Percentiles rank a stretch among this genome's conserved stretches.
Evolutionary conservation across 1,140 invertebrate genomes (phyloP).

Genomic region (Papilio polytes): DNA sequence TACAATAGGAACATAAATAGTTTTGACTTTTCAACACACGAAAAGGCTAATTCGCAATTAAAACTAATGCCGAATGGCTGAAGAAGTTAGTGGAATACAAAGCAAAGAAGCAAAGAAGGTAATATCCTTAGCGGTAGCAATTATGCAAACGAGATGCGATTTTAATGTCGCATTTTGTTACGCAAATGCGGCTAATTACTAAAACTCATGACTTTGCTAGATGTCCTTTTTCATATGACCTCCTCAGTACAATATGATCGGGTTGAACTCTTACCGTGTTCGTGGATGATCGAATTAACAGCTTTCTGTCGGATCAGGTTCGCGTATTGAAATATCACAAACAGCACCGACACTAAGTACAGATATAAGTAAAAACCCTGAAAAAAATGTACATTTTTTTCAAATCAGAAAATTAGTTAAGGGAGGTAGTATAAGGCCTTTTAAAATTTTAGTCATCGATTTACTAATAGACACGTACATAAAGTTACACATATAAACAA

Average conservation of each 20-base stretch:
- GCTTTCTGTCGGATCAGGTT: slow-evolving; percentile 83
- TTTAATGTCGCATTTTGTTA: slow-evolving; percentile 82
- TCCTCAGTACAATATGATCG: slow-evolving; percentile 37
- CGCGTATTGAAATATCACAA: slow-evolving; percentile 92
- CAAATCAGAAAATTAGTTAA: background rate
- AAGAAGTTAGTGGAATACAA: slow-evolving; percentile 73
- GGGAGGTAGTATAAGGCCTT: background rate
- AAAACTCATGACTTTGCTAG: slow-evolving; percentile 49
- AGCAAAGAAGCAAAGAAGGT: slow-evolving; percentile 76
- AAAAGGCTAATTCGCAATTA: slow-evolving; percentile 50
- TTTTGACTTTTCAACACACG: slow-evolving; percentile 41
- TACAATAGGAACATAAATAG: slow-evolving; percentile 55
- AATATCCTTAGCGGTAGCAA: slow-evolving; percentile 71
- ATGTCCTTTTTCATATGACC: slow-evolving; percentile 53
- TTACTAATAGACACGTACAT: too few relatives aligned
- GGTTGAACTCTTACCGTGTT: slow-evolving; percentile 65
- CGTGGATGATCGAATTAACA: slow-evolving; percentile 72
- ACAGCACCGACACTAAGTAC: slow-evolving; percentile 90
- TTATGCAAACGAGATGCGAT: slow-evolving; percentile 82
- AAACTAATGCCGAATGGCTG: slow-evolving; percentile 69
- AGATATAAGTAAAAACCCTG: slow-evolving; percentile 94
- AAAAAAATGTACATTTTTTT: slow-evolving; percentile 57
- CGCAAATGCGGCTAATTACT: slow-evolving; percentile 78
- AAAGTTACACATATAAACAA: background rate
- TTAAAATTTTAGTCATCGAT: background rate